Conservation (phyloP, 2,113 vertebrate species). For the Mungos mungo region DNA sequence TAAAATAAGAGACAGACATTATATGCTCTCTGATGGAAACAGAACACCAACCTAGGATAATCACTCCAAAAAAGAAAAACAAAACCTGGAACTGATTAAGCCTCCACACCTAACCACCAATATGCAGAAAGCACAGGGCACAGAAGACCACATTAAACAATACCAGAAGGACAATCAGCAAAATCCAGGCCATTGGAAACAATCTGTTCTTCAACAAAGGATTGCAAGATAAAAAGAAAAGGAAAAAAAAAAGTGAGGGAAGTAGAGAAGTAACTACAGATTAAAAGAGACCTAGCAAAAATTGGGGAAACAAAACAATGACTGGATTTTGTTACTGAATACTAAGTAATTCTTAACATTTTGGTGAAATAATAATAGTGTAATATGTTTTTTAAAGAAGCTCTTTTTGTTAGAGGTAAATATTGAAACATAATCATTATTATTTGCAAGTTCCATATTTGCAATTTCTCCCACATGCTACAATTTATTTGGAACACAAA, state of each 20-base stretch:
- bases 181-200: neutral
- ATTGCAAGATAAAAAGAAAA: neutral
- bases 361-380: neutral
- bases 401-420: neutral
- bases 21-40: neutral
- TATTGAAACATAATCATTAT: neutral
- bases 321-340: neutral
- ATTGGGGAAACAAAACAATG: neutral
- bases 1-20: neutral
- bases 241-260: neutral
- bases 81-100: neutral
- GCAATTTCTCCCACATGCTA: neutral
- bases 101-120: neutral
- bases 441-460: constrained; percentile 25
- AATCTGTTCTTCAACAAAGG: neutral
- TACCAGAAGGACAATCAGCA: neutral
- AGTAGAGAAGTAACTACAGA: neutral
- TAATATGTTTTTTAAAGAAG: neutral
- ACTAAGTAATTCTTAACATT: neutral
- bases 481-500: neutral
- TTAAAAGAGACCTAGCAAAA: neutral
- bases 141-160: neutral
- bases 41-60: neutral
- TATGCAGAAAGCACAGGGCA: neutral
- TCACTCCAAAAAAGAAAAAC: neutral